Evolutionary conservation across 2,888 invertebrate species (phyloP).

Genomic region (Lobophora halterata): DNA sequence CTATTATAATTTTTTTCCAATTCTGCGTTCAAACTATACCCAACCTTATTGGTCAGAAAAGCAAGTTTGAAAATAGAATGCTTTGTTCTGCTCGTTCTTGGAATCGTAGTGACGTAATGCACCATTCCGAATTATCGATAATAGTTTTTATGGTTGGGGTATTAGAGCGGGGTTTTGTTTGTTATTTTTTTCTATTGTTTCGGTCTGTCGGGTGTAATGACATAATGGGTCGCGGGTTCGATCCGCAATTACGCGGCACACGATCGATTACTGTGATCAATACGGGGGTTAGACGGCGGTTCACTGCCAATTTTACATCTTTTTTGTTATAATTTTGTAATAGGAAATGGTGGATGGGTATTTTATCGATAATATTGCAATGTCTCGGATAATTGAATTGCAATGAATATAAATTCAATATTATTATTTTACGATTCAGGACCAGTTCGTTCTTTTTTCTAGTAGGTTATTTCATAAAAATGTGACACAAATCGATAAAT

Average conservation of each 20-base stretch:
- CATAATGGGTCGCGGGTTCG: slow-evolving; percentile 77
- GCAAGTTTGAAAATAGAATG: slow-evolving; percentile 36
- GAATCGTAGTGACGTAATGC: slow-evolving; percentile 35
- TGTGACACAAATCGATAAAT: no score
- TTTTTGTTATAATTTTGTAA: slow-evolving; percentile 68
- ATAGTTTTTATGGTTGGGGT: slow-evolving; percentile 12
- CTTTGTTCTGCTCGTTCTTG: slow-evolving; percentile 29
- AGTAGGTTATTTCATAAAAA: no score
- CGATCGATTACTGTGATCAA: slow-evolving; percentile 81
- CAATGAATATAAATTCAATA: neutral
- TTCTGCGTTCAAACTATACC: slow-evolving; percentile 34
- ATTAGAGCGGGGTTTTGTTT: slow-evolving; percentile 31
- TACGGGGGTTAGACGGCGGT: slow-evolving; percentile 78
- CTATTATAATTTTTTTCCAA: slow-evolving; percentile 33
- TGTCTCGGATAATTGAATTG: neutral
- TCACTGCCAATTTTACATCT: slow-evolving; percentile 76
- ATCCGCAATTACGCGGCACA: slow-evolving; percentile 79
- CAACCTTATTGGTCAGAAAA: slow-evolving; percentile 38
- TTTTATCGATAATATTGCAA: slow-evolving; percentile 53
- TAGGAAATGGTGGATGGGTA: slow-evolving; percentile 59
- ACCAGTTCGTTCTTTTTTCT: no score
- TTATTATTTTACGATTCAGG: neutral
- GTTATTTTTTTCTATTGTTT: slow-evolving; percentile 57
- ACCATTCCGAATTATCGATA: slow-evolving; percentile 16
- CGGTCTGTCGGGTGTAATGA: slow-evolving; percentile 75